Conservation (phyloP, 2,888 invertebrate genomes). For the Erebia epiphron region DNA sequence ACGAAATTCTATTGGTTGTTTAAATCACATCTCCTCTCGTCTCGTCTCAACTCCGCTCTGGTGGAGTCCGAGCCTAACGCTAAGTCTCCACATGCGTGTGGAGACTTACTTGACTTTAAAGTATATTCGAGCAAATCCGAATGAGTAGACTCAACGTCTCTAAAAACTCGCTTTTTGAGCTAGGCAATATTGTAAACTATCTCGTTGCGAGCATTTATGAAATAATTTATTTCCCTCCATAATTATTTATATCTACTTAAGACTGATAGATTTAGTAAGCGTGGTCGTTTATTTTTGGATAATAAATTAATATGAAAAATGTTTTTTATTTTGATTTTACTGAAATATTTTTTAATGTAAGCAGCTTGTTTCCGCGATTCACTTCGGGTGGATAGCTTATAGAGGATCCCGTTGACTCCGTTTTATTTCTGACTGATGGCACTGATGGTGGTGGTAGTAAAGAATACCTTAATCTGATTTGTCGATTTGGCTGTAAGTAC, state of each 20-base stretch:
- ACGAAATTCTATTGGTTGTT: no score
- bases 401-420: no score
- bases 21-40: no score
- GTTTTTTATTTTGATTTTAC: slow-evolving; percentile 30
- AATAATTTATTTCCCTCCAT: slow-evolving; percentile 62
- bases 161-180: no score
- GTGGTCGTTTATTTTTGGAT: slow-evolving; percentile 48
- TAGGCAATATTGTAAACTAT: slow-evolving; percentile 36
- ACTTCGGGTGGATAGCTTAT: no score
- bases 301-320: slow-evolving; percentile 44
- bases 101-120: not conserved
- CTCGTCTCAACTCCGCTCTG: no score
- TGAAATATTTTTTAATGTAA: not conserved
- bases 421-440: no score
- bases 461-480: no score
- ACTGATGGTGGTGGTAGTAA: no score
- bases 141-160: no score
- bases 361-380: not conserved
- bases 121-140: not conserved
- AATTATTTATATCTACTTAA: slow-evolving; percentile 59
- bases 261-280: slow-evolving; percentile 68
- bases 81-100: not conserved
- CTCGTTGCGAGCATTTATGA: slow-evolving; percentile 45
- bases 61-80: no score
- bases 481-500: no score